A percentile compares a stretch with the other conserved stretches of the same genome.
phyloP scores from a whole-genome alignment of 2,888 invertebrate genomes.

The Euzetes globulus region DNA sequence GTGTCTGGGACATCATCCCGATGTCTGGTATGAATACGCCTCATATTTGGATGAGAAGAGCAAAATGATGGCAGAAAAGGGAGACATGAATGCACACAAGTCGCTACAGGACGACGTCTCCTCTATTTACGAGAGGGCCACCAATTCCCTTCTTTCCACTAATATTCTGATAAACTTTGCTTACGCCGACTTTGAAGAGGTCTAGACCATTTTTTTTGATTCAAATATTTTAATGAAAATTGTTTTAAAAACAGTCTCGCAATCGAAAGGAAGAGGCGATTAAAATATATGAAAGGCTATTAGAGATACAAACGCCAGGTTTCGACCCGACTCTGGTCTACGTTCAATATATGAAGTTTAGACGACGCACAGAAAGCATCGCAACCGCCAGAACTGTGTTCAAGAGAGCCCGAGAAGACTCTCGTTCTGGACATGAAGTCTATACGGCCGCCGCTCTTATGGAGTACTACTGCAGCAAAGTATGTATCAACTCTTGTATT shows the following conservation, averaged over 20 bases:
- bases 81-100: conserved; percentile 86
- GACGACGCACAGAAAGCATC: conserved; percentile 92
- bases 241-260: conserved; percentile 48
- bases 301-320: conserved; percentile 65
- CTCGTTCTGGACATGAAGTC: conserved; percentile 73
- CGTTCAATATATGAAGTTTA: conserved; percentile 99
- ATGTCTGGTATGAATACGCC: conserved; percentile 98
- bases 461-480: conserved; percentile 97
- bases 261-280: conserved; percentile 94
- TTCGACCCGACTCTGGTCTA: conserved; percentile 87
- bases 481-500: conserved; percentile 43
- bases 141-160: conserved; percentile 74
- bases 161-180: conserved; percentile 94
- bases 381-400: conserved; percentile 91
- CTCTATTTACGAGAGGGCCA: conserved; percentile 88
- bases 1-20: conserved; percentile 93
- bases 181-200: conserved; percentile 96
- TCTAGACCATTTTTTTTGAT: conserved; percentile 46
- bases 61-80: conserved; percentile 86
- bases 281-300: conserved; percentile 83
- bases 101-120: conserved; percentile 90
- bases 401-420: conserved; percentile 87
- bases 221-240: neutral
- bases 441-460: conserved; percentile 94
- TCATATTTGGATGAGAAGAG: conserved; percentile 92